These are phyloP conservation scores for Rhagium mordax DNA, from an alignment of 2,888 invertebrate genomes.

Conservation along the genomic window DNA sequence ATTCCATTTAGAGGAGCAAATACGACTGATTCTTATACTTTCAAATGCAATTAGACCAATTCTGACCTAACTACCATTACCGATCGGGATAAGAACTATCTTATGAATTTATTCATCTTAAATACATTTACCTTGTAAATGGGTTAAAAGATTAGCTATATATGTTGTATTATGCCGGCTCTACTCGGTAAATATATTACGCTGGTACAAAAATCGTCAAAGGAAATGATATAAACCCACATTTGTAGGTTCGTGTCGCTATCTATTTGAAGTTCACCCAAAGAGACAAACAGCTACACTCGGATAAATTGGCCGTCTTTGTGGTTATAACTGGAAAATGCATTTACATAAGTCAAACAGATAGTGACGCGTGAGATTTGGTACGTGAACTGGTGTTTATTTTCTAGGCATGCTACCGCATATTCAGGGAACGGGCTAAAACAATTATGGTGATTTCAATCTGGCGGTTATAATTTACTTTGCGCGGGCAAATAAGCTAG, in stretches of 20 bases:
- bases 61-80: too few relatives aligned
- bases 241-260: slow-evolving; percentile 25
- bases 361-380: slow-evolving; percentile 29
- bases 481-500: slow-evolving; percentile 1
- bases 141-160: not conserved
- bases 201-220: slow-evolving; percentile 8
- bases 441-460: slow-evolving; percentile 17
- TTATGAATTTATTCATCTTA: too few relatives aligned
- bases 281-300: slow-evolving; percentile 29
- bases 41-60: too few relatives aligned
- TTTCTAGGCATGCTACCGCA: not conserved
- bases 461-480: slow-evolving; percentile 20
- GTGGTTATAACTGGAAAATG: slow-evolving; percentile 34
- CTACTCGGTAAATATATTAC: not conserved
- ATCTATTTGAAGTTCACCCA: slow-evolving; percentile 26
- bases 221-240: slow-evolving; percentile 10
- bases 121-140: not conserved
- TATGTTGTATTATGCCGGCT: not conserved
- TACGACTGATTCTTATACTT: too few relatives aligned
- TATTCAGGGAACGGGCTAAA: slow-evolving; percentile 14
- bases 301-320: slow-evolving; percentile 37
- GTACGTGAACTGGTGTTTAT: slow-evolving; percentile 5
- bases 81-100: too few relatives aligned
- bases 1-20: too few relatives aligned
- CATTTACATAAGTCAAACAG: slow-evolving; percentile 42